Evolutionary conservation across 2,797 vertebrate species (phyloP), one percentile per base, ranked within the genome.

Genomic region (Myotis myotis): DNA sequence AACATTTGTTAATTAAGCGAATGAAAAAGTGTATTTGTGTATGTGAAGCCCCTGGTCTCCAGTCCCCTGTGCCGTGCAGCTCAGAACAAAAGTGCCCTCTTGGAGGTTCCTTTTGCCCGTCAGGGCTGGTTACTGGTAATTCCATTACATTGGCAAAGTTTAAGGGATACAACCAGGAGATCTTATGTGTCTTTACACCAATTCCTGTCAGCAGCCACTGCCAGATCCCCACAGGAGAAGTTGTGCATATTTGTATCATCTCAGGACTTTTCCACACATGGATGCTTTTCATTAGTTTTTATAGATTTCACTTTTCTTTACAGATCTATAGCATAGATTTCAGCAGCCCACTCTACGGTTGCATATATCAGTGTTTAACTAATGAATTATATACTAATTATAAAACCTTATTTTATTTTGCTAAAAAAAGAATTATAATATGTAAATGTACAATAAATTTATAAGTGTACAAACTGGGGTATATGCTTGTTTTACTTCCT

Each of bases 351-450:
- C 70, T 66, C 16, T 74, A 30, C 70, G 20, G 8, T 74, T 86
- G 22, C 19, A 5, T 85, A n/a, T 83, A 49, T 89, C n/a, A 30
- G 9, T 68, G 60, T 74, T 85, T 93, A 92, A 87, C 15, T 94
- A 60, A 19, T 81, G 84, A 88, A 75, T 74, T 92, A 72, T 38
- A 41, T 44, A 47, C 64, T 89, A 72, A 82, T 86, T 85, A n/a
- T 81, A 74, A 92, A 92, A 13, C 10, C 80, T 94, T 84, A 75
- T 84, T 84, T 11, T 11, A 72, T 70, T 15, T 81, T 91, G 13
- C 11, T 93, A 91, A 89, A 90, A 75, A 19, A 74, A 64, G 28
- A 83, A 84, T 9, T 5, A 15, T 13, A 87, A 53, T 76, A 30
- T 25, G 44, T 1, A 47, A 51, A 30, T 30, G 19, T 2, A 66